Conservation (phyloP, 2,113 vertebrate species). For the Platycercus adscitus region DNA sequence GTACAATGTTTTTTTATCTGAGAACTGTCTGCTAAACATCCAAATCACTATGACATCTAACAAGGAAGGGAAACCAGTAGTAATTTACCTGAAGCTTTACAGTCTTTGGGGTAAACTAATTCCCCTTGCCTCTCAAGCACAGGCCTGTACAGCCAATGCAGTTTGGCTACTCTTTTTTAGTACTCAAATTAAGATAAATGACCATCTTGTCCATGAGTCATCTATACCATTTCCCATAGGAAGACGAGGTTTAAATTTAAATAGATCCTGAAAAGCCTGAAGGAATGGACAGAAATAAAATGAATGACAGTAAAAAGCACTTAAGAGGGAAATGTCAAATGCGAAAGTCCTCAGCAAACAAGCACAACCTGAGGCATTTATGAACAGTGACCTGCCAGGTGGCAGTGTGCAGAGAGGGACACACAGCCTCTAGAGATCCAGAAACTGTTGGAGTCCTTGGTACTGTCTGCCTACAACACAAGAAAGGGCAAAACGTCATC, state of each 20-base stretch:
- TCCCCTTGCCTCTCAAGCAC: neutral
- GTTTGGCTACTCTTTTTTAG: neutral
- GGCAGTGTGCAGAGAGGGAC: neutral
- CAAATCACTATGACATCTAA: neutral
- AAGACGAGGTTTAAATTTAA: neutral
- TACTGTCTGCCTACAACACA: neutral
- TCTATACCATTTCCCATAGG: neutral
- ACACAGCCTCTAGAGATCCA: neutral
- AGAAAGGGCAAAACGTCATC: neutral
- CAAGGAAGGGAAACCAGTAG: neutral
- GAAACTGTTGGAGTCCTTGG: neutral
- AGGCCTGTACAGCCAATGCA: neutral
- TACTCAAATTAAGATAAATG: conserved; percentile 12
- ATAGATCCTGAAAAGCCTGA: conserved; percentile 3
- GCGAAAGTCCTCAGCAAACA: neutral
- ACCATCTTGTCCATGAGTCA: neutral
- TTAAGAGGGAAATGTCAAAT: neutral
- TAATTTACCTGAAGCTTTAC: neutral
- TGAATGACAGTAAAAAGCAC: neutral
- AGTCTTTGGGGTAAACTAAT: neutral
- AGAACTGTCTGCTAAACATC: neutral
- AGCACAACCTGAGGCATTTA: neutral
- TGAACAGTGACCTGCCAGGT: neutral
- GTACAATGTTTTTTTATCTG: neutral
- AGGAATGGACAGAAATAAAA: neutral